Base-by-base conservation (phyloP, 2,113 vertebrate species). In the Tyrannus savana region DNA sequence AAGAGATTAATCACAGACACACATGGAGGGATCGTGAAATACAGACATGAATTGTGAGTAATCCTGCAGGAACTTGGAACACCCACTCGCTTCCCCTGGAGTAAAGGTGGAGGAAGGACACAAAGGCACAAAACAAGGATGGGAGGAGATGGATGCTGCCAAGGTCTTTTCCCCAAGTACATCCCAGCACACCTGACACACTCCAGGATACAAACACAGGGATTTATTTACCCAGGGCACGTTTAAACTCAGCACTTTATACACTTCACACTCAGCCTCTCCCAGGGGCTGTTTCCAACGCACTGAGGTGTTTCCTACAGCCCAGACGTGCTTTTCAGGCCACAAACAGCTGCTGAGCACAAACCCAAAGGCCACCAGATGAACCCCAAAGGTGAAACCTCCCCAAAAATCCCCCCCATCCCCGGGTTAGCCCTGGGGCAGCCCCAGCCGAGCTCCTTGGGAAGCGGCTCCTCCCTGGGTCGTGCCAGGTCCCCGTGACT, bases 121-220 rank as follows among this genome's bases (percentile, higher is more conserved):
- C 1, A 4, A 21, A 49, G 60, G 53, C 75, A 85, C 17, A 12
- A 24, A 58, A 16, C 0, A 4, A 37, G 62, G 27, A 25, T 5
- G 14, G 11, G 85, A 83, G 89, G 56, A 47, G 77, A 23, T 8
- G 78, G 78, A 13, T 11, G 30, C 74, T 55, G 73, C 24, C 39
- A n/a, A 4, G 55, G 19, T 12, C 76, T 31, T 63, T 31, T 27
- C 68, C 63, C 7, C 14, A 6, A 59, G 41, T 17, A 14, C 50
- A 19, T 8, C 82, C 85, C 71, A 18, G 37, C 3, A 1, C 1
- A 1, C 22, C 69, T 8, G 25, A 10, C 49, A 6, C 7, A 4
- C 52, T 75, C 88, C 2, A 0, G 11, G 16, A 7, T 3, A 12
- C 22, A 27, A n/a, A 22, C 6, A 0, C n/a, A 4, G 18, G 37